Evolutionary conservation across 2,888 invertebrate species (phyloP), one percentile per base, ranked within the genome.

Genomic region (Tinea semifulvella): DNA sequence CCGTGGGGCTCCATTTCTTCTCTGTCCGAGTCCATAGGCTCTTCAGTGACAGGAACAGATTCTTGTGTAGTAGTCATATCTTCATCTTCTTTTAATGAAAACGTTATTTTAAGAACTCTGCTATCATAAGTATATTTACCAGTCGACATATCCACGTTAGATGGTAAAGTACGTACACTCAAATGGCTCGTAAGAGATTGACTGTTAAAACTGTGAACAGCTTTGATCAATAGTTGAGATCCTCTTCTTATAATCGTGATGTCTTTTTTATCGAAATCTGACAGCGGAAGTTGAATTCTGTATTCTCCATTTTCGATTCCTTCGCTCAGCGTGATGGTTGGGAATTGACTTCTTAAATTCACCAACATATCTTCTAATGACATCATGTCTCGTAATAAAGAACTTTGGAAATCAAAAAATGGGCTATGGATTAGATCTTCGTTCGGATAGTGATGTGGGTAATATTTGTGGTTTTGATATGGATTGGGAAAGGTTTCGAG

Each of bases 151-250:
- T 68, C 63, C 1, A 75, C 60, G 20, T 35, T 49, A 0, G 48
- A 28, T 0, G 76, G 76, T 11, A 77, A 49, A 1, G 59, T 61
- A 42, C 68, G 63, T 0, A 69, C 46, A 26, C 68, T 64, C 26
- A 73, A 26, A 22, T 50, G 63, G 11, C 48, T 62, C 44, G 57
- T 48, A 1, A 49, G 49, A 2, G 42, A 56, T 0, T 49, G 42
- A n/a, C 2, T 16, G 14, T 42, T 27, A 1, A 25, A 46, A 17
- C 57, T 60, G 45, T 64, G 66, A 0, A 55, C 50, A 1, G 77
- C 79, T 49, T 75, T 73, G 19, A 76, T 56, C 71, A 75, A 70
- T 27, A 76, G 46, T 17, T 68, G 42, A 1, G 73, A 70, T 14
- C 61, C 60, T 3, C 62, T 63, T 0, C 73, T 75, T 45, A 77